These are phyloP conservation scores for Enteromius afrohamiltoni DNA, from an alignment of 2,797 vertebrate species.

Conservation along the genomic window DNA sequence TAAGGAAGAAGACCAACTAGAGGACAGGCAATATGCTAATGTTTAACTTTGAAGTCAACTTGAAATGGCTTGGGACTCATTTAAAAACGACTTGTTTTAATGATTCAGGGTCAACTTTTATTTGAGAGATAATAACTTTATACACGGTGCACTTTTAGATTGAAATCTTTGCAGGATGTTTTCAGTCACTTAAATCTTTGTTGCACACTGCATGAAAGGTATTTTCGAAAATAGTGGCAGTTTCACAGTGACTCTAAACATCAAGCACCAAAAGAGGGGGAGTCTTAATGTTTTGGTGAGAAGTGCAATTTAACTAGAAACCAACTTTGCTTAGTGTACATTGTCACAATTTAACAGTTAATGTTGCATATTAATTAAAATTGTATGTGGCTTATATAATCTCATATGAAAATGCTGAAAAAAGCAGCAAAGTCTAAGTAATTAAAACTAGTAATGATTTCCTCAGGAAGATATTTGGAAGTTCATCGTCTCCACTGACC, in stretches of 20 bases:
- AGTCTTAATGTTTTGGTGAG: neutral
- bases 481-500: conserved; percentile 5
- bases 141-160: too few relatives aligned
- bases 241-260: neutral
- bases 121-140: too few relatives aligned
- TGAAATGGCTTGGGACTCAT: too few relatives aligned
- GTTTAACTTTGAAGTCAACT: too few relatives aligned
- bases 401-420: neutral
- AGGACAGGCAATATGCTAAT: too few relatives aligned
- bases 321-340: neutral
- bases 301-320: neutral
- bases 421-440: neutral
- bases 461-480: neutral
- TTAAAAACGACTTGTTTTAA: too few relatives aligned
- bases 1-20: too few relatives aligned
- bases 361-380: neutral
- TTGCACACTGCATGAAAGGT: too few relatives aligned
- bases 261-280: neutral
- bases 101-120: too few relatives aligned
- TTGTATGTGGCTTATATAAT: neutral
- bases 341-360: neutral
- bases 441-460: neutral
- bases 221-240: too few relatives aligned
- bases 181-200: too few relatives aligned
- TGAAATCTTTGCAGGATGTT: too few relatives aligned